Conservation (phyloP, 2,797 vertebrate genomes). For the Sebastes iracundus region DNA sequence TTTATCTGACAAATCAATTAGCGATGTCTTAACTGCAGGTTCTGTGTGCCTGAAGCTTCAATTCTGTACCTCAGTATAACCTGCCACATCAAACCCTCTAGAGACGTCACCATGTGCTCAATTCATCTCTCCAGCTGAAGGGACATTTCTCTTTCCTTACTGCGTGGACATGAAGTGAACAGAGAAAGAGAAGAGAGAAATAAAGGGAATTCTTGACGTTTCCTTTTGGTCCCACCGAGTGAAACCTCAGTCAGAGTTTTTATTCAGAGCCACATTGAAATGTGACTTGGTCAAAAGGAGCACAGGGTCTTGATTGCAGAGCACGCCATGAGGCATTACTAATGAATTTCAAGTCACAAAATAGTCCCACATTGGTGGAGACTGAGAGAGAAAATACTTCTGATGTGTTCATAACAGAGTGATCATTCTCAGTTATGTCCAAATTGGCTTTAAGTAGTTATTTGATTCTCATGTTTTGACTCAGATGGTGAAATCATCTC, state of each 20-base stretch:
- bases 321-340: neutral
- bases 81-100: constrained; percentile 42
- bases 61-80: constrained; percentile 48
- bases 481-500: neutral
- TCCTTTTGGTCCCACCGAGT: neutral
- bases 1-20: constrained; percentile 63
- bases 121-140: constrained; percentile 27
- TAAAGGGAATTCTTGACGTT: neutral
- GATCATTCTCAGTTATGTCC: neutral
- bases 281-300: neutral
- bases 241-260: neutral
- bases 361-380: neutral
- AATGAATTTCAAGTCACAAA: neutral
- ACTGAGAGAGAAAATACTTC: neutral
- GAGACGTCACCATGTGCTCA: constrained; percentile 30
- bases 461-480: neutral
- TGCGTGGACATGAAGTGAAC: neutral
- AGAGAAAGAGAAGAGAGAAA: neutral
- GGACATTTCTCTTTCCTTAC: neutral
- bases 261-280: neutral
- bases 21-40: constrained; percentile 30
- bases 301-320: neutral
- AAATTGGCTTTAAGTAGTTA: neutral
- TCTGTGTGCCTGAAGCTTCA: constrained; percentile 47
- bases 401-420: neutral